A percentile compares a stretch with the other conserved stretches of the same genome.
Evolutionary conservation across 2,797 vertebrate genomes (phyloP).

Genomic region (Spheniscus humboldti): DNA sequence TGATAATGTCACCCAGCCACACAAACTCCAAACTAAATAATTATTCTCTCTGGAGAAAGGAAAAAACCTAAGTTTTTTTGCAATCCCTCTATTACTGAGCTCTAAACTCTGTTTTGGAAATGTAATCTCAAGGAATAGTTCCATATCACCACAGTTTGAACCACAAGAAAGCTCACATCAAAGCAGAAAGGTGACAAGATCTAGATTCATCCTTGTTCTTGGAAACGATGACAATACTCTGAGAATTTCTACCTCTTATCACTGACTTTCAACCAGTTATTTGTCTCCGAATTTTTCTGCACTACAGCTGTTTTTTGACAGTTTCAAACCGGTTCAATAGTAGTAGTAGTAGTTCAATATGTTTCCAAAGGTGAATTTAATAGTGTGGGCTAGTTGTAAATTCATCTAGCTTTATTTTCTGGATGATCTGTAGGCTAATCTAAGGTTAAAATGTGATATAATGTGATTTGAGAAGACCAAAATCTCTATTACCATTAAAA

Average conservation of each 20-base stretch:
- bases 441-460: background rate
- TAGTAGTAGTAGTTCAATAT: background rate
- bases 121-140: background rate
- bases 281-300: background rate
- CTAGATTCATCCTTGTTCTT: background rate
- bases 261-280: background rate
- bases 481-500: background rate
- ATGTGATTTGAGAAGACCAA: background rate
- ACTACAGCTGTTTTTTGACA: background rate
- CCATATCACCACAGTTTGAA: background rate
- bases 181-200: background rate
- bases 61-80: accelerated
- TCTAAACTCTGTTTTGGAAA: background rate
- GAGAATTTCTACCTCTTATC: background rate
- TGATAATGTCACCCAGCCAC: background rate
- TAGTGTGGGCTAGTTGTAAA: background rate
- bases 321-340: background rate
- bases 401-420: background rate
- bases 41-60: background rate
- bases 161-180: background rate
- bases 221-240: background rate
- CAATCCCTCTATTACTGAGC: background rate
- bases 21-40: background rate
- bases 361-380: background rate
- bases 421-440: background rate